Evolutionary conservation across 2,797 vertebrate genomes (phyloP).

Genomic region (Pseudochromis fuscus): DNA sequence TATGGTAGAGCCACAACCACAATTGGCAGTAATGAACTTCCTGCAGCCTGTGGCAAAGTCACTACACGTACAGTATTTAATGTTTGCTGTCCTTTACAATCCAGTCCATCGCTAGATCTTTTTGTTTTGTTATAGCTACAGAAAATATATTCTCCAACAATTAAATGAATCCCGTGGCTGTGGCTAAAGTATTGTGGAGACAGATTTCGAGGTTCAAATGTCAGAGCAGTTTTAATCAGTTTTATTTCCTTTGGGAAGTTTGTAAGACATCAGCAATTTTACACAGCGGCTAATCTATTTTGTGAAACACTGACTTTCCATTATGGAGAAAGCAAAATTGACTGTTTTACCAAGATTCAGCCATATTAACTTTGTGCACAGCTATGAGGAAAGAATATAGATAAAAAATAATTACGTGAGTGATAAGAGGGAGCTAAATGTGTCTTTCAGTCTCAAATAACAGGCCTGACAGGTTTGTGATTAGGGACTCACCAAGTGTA

Average conservation of each 20-base stretch:
- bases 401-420: slow-evolving; percentile 57
- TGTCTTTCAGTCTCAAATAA: slow-evolving; percentile 58
- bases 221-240: slow-evolving; percentile 40
- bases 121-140: slow-evolving; percentile 17
- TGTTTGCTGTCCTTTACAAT: slow-evolving; percentile 25
- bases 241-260: slow-evolving; percentile 34
- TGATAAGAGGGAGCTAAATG: slow-evolving; percentile 55
- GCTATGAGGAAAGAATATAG: slow-evolving; percentile 25
- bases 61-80: slow-evolving; percentile 40
- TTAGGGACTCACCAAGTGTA: slow-evolving; percentile 41
- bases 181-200: not conserved
- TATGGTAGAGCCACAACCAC: slow-evolving; percentile 49
- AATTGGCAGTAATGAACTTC: slow-evolving; percentile 56
- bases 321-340: slow-evolving; percentile 14
- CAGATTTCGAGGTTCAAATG: slow-evolving; percentile 16
- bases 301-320: slow-evolving; percentile 37
- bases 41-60: slow-evolving; percentile 46
- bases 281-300: slow-evolving; percentile 31
- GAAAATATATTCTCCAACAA: not conserved
- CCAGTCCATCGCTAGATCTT: slow-evolving; percentile 17
- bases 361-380: slow-evolving; percentile 42
- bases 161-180: not conserved
- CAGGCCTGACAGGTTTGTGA: slow-evolving; percentile 61
- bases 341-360: slow-evolving; percentile 31
- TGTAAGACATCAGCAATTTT: slow-evolving; percentile 27